phyloP scores from a whole-genome alignment of 2,113 vertebrate species.

The Hippolais icterina region DNA sequence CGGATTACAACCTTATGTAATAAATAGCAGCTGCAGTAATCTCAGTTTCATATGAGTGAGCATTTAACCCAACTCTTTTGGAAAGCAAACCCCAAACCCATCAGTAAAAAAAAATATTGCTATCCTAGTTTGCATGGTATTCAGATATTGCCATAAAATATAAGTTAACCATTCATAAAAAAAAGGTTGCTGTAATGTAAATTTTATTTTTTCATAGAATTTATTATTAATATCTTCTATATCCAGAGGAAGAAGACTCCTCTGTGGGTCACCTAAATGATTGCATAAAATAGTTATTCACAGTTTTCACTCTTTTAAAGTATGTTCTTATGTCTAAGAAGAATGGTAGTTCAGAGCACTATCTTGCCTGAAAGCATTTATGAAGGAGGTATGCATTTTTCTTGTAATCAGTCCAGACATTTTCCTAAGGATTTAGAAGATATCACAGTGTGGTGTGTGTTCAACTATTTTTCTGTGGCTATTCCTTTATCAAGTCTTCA shows the following conservation, averaged over 20 bases:
- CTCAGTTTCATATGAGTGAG: not conserved
- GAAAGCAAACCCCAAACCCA: not conserved
- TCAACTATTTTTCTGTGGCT: not conserved
- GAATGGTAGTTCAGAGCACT: not conserved
- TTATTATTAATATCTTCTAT: not conserved
- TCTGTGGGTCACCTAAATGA: not conserved
- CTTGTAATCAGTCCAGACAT: not conserved
- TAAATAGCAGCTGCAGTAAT: not conserved
- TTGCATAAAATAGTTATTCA: not conserved
- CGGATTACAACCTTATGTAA: not conserved
- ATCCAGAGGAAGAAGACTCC: not conserved
- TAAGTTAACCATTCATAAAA: not conserved
- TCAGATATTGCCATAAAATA: not conserved
- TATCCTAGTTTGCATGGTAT: not conserved
- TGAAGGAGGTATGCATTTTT: not conserved
- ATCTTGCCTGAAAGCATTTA: not conserved
- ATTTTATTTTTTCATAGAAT: not conserved
- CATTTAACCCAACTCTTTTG: not conserved
- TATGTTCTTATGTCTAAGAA: not conserved
- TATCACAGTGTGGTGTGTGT: not conserved
- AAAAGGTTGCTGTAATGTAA: rapidly evolving
- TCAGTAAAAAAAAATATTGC: not conserved
- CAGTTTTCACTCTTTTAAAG: not conserved
- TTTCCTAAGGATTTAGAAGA: not conserved
- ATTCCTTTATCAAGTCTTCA: not conserved